A percentile compares a stretch with the other conserved stretches of the same genome.
Conservation (phyloP, 2,797 vertebrate species). For the Oreochromis grahami region DNA sequence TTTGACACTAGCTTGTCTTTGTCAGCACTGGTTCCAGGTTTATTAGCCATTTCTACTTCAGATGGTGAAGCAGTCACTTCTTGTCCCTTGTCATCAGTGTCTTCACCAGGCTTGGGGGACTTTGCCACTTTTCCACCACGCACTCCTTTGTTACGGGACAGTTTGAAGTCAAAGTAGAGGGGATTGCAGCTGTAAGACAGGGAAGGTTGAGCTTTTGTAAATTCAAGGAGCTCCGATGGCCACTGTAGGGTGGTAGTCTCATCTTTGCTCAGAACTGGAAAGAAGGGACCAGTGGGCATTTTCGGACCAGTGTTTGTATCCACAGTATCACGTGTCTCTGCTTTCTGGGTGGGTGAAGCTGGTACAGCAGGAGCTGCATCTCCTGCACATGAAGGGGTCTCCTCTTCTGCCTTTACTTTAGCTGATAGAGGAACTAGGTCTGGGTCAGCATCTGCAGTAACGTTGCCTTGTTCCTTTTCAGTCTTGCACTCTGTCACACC, state of each 20-base stretch:
- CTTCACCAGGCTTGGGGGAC: conserved; percentile 54
- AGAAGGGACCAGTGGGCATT: conserved; percentile 88
- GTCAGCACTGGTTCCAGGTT: conserved; percentile 49
- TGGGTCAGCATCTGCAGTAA: conserved; percentile 7
- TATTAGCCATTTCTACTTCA: conserved; percentile 29
- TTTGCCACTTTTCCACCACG: conserved; percentile 62
- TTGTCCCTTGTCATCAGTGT: conserved; percentile 61
- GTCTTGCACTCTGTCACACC: conserved; percentile 26
- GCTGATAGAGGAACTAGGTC: conserved; percentile 56
- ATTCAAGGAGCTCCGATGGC: conserved; percentile 98
- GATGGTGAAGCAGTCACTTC: conserved; percentile 50
- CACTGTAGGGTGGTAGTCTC: conserved; percentile 97
- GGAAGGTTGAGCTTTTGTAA: conserved; percentile 90
- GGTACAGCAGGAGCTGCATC: conserved; percentile 7
- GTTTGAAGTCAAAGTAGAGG: conserved; percentile 97
- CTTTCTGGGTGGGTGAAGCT: conserved; percentile 39
- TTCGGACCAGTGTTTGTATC: conserved; percentile 82
- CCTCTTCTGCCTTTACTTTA: conserved; percentile 58
- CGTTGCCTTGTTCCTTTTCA: conserved; percentile 40
- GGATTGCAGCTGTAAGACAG: conserved; percentile 98
- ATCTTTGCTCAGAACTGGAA: conserved; percentile 94
- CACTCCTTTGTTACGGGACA: conserved; percentile 87
- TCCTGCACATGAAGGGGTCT: conserved; percentile 30
- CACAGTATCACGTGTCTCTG: conserved; percentile 49
- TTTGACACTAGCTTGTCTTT: conserved; percentile 63